Evolutionary conservation across 2,113 vertebrate genomes (phyloP).

Genomic region (Pleuronectes platessa): DNA sequence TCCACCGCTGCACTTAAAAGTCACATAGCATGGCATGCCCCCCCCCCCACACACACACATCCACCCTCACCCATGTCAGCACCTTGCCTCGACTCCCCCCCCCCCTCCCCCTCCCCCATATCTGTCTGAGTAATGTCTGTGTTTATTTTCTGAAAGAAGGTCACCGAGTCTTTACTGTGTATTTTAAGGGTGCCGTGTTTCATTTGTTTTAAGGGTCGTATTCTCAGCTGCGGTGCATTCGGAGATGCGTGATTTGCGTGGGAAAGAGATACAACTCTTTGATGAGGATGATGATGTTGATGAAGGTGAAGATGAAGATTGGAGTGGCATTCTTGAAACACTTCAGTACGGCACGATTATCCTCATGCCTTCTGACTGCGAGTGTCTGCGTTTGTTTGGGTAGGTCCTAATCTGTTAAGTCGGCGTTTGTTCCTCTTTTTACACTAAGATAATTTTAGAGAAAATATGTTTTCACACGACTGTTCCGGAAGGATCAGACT

Average conservation of each 20-base stretch:
- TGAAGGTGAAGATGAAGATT: constrained; percentile 19
- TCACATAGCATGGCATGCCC: constrained; percentile 24
- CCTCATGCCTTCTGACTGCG: not conserved
- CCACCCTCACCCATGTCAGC: constrained; percentile 65
- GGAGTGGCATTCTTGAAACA: not conserved
- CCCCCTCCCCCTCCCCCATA: not conserved
- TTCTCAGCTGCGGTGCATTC: constrained; percentile 8
- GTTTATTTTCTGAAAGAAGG: constrained; percentile 70
- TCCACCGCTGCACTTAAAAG: constrained; percentile 34
- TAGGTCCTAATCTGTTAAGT: not conserved
- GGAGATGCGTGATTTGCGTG: not conserved
- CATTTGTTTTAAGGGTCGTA: constrained; percentile 56
- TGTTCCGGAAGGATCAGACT: not conserved
- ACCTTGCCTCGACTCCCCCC: constrained; percentile 47
- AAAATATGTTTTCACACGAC: constrained; percentile 11
- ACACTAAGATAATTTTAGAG: not conserved
- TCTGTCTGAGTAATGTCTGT: constrained; percentile 62
- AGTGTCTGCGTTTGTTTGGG: not conserved
- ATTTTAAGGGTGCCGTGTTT: constrained; percentile 66
- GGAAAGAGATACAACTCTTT: constrained; percentile 5
- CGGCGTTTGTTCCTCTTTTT: not conserved
- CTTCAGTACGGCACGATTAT: not conserved
- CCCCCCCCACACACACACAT: constrained; percentile 34
- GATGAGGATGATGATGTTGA: constrained; percentile 1
- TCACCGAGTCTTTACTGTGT: constrained; percentile 50